These are phyloP conservation scores for Drosophila planitibia DNA, from an alignment of 2,888 invertebrate species.

Conservation along the genomic window DNA sequence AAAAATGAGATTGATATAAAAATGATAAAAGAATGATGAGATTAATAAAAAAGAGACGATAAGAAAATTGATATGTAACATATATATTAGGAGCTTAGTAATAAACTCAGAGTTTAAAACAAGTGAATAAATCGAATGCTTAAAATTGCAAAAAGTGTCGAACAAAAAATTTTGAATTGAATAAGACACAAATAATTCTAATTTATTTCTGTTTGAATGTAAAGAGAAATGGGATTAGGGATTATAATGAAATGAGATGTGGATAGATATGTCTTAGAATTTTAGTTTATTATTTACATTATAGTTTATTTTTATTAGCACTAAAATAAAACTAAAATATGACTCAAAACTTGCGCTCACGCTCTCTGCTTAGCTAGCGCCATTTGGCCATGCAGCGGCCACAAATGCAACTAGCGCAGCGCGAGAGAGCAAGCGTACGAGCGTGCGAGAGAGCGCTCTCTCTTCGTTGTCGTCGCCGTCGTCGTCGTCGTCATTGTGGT, in stretches of 20 bases:
- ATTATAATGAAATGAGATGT: neutral
- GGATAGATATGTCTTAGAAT: neutral
- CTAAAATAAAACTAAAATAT: neutral
- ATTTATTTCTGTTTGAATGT: neutral
- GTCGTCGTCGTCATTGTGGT: conserved; percentile 9
- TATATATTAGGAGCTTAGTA: no score
- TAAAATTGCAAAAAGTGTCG: neutral
- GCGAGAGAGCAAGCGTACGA: conserved; percentile 1
- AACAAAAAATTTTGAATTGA: neutral
- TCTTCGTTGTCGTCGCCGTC: neutral
- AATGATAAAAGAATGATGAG: no score
- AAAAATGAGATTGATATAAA: no score
- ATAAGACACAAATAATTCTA: neutral
- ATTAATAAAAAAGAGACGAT: no score
- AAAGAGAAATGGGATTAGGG: accelerated
- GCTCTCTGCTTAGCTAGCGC: conserved; percentile 57
- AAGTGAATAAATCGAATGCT: accelerated
- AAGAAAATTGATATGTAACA: accelerated
- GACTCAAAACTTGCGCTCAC: conserved; percentile 36
- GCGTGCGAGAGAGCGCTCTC: conserved; percentile 13
- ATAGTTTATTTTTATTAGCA: neutral
- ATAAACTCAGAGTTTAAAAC: neutral
- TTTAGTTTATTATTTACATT: neutral
- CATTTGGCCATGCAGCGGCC: conserved; percentile 49
- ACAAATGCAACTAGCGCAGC: conserved; percentile 38